Evolutionary conservation across 2,797 vertebrate genomes (phyloP).

Genomic region (Manis javanica): DNA sequence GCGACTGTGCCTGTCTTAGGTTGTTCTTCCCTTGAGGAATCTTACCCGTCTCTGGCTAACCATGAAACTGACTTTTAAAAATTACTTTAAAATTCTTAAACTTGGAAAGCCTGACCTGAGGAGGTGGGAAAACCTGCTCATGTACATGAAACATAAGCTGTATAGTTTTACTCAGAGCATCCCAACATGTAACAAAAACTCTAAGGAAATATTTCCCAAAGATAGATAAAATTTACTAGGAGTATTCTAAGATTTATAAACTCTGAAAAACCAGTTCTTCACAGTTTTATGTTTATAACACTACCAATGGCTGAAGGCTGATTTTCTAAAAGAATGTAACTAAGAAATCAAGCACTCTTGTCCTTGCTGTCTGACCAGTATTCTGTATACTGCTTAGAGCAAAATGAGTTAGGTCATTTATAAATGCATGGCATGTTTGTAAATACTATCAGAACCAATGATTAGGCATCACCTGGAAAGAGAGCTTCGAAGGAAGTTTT

Average conservation of each 20-base stretch:
- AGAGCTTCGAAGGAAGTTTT: neutral
- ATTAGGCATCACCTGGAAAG: neutral
- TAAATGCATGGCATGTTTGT: neutral
- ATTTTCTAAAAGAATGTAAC: neutral
- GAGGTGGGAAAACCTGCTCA: neutral
- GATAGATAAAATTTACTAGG: neutral
- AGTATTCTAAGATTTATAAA: neutral
- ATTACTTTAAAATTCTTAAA: neutral
- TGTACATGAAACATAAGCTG: neutral
- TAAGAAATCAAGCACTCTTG: neutral
- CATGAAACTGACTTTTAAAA: conserved; percentile 32
- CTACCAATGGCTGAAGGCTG: neutral
- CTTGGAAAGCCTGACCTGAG: neutral
- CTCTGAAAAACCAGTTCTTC: neutral
- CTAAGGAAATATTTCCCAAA: neutral
- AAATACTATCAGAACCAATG: neutral
- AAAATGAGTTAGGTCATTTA: neutral
- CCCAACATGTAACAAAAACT: neutral
- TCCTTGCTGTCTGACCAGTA: neutral
- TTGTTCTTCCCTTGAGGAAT: too few relatives aligned
- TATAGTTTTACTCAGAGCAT: neutral
- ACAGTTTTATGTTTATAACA: neutral
- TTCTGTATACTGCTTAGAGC: neutral
- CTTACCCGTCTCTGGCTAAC: too few relatives aligned
- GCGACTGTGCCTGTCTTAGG: too few relatives aligned